These are phyloP conservation scores for Scomberomorus guttatus DNA, from an alignment of 2,797 vertebrate genomes.

Conservation along the genomic window DNA sequence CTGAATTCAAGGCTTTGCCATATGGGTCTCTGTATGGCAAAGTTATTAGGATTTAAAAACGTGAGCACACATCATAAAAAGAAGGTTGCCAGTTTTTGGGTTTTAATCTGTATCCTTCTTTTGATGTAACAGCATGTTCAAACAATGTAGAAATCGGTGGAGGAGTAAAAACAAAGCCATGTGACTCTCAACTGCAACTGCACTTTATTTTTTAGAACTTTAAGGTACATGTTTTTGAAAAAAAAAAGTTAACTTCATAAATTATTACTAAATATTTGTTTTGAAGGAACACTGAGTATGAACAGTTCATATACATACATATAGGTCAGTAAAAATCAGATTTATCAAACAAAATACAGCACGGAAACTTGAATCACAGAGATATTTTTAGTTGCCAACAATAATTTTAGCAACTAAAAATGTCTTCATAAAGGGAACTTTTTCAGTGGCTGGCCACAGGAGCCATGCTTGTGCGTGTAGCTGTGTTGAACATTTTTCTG, in stretches of 20 bases:
- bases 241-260: neutral
- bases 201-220: slow-evolving; percentile 17
- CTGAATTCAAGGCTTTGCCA: neutral
- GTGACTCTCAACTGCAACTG: neutral
- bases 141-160: neutral
- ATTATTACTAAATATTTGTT: slow-evolving; percentile 1
- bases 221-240: neutral
- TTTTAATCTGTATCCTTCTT: neutral
- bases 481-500: neutral
- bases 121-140: neutral
- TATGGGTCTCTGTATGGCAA: neutral
- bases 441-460: neutral
- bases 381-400: neutral
- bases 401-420: neutral
- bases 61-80: neutral
- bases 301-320: neutral
- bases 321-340: neutral
- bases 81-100: neutral
- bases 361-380: neutral
- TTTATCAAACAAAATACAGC: neutral
- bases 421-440: neutral
- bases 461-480: neutral
- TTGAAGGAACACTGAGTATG: neutral
- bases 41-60: neutral
- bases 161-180: slow-evolving; percentile 2